Evolutionary conservation across 2,888 invertebrate species (phyloP), one percentile per base, ranked within the genome.

Genomic region (Synanthedon myopaeformis): DNA sequence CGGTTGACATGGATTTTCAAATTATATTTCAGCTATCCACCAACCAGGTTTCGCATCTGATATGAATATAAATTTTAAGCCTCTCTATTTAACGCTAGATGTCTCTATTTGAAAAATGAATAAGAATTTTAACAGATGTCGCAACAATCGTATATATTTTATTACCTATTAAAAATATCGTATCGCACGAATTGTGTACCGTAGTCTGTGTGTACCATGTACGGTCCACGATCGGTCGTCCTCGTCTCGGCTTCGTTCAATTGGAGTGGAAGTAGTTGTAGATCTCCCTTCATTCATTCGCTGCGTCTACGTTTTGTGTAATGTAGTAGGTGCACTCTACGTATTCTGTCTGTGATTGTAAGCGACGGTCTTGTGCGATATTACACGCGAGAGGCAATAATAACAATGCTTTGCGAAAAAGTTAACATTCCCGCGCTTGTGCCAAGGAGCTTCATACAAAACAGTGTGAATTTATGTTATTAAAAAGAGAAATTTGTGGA

Each of bases 301-400:
- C 35, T 35, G 10, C 35, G 35, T 35, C 35, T 35, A 35, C 6
- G 28, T 28, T 3, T 35, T 35, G 35, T 35, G 35, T 35, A 10
- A 10, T 35, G 28, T 28, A 28, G 8, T 28, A 28, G 28, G 13
- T 13, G 14, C 45, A 45, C 79, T n/a, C n/a, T 85, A 83, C 78
- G 84, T 85, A 86, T 86, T 84, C 83, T 65, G 64, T 84, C 83
- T 65, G 64, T 58, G 67, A 74, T 69, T 80, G 82, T 83, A 80
- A 75, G 66, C 70, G 74, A 59, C 63, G 65, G 76, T 73, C 12
- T 76, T 70, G 82, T 78, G 71, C 59, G 74, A 74, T 62, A 61
- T 17, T 61, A 69, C 67, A 69, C 63, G 62, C 67, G 68, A 63
- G 69, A 65, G 71, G 81, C 78, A 69, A 68, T 67, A 65, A 59